Evolutionary conservation across 2,113 vertebrate genomes (phyloP).

Genomic region (Empidonax alnorum): DNA sequence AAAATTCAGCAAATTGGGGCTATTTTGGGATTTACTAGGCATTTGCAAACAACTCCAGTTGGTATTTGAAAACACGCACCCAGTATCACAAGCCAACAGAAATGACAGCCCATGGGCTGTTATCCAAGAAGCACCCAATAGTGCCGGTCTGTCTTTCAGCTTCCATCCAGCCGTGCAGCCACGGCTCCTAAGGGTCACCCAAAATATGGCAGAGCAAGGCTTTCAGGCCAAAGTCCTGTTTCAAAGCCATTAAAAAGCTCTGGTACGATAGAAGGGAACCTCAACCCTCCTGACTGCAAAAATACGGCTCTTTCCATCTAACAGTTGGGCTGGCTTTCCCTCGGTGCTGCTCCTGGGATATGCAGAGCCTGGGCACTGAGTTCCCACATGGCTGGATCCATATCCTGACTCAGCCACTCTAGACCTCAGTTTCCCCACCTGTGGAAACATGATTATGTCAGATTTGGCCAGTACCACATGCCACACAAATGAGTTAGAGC

Average conservation of each 20-base stretch:
- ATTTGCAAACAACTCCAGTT: slow-evolving; percentile 71
- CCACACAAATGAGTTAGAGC: background rate
- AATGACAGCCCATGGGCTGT: background rate
- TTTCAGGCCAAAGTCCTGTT: background rate
- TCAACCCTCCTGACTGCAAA: accelerated
- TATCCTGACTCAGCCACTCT: background rate
- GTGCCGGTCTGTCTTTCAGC: background rate
- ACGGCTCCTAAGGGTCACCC: background rate
- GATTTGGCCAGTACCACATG: background rate
- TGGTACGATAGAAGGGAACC: background rate
- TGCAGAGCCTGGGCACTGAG: background rate
- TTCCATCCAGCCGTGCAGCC: accelerated
- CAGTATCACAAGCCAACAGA: slow-evolving; percentile 36
- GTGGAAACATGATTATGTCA: background rate
- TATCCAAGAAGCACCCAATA: background rate
- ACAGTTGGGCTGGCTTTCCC: background rate
- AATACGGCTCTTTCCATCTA: background rate
- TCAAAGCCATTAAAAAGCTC: background rate
- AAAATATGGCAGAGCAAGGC: background rate
- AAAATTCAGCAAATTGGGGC: slow-evolving; percentile 61
- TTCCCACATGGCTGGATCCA: accelerated
- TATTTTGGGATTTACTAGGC: slow-evolving; percentile 70
- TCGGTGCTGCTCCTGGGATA: background rate
- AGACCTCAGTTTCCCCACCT: background rate
- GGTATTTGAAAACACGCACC: slow-evolving; percentile 64